Evolutionary conservation across 2,797 vertebrate genomes (phyloP).

Genomic region (Phataginus tetradactyla): DNA sequence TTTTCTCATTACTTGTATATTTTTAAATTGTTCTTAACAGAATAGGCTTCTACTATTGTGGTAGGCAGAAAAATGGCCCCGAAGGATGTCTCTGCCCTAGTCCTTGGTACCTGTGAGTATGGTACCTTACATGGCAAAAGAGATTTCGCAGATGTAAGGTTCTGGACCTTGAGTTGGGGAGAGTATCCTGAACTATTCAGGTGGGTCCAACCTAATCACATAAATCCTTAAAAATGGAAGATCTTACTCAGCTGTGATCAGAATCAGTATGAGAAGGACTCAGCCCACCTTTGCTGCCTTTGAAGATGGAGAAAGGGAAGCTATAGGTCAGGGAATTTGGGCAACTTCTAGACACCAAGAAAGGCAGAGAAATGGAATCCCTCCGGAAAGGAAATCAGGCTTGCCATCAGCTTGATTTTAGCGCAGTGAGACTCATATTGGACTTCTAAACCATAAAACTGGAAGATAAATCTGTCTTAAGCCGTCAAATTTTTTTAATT

Average conservation of each 20-base stretch:
- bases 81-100: not conserved
- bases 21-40: not conserved
- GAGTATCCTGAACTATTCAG: not conserved
- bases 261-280: not conserved
- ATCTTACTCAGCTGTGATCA: not conserved
- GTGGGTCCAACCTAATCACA: not conserved
- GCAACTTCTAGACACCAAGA: not conserved
- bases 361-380: not conserved
- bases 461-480: not conserved
- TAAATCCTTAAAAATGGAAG: not conserved
- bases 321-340: not conserved
- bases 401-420: not conserved
- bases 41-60: not conserved
- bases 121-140: not conserved
- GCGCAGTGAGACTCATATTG: not conserved
- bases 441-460: not conserved
- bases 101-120: not conserved
- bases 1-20: not conserved
- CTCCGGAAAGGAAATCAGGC: not conserved
- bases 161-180: not conserved
- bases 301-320: not conserved
- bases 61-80: not conserved
- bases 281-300: not conserved
- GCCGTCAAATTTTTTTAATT: not conserved
- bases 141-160: not conserved